Evolutionary conservation across 2,113 vertebrate species (phyloP), one percentile per base, ranked within the genome.

Genomic region (Emydura subglobosa): DNA sequence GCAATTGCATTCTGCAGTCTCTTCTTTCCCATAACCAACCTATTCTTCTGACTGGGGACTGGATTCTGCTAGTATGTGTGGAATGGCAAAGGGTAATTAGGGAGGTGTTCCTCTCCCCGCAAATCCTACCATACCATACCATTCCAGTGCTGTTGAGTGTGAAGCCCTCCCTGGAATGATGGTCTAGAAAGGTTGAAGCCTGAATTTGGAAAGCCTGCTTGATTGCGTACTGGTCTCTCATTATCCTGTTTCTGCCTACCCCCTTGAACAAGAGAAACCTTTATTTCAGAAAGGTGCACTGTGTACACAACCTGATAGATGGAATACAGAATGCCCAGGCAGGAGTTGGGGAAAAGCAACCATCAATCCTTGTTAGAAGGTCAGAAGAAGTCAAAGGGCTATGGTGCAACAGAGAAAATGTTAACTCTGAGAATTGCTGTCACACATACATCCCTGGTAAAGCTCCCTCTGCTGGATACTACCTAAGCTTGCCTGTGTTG

Each of bases 291-390:
- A 4, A 29, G 12, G 2, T 0, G 54, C 88, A 0, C 3, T 42
- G 81, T 96, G 4, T 92, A 22, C 22, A 47, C 92, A n/a, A 78
- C 91, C 39, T 42, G 74, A 90, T 49, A 4, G 13, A 1, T 17
- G 12, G 4, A 21, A 29, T 1, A 27, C 74, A 93, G 88, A 49
- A 59, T 61, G 83, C n/a, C 25, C 44, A 91, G 5, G 5, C 17
- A 85, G 42, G 49, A 3, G 78, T 93, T 89, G 25, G 53, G 22
- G 68, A 81, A 88, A 68, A 79, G 50, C 21, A 92, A 8, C 44
- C 11, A 79, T 51, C 19, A 74, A 3, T 51, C 86, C 65, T 88
- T 0, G 0, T 65, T 92, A 72, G 29, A 79, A 42, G 24, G 14
- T 34, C 10, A 78, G 29, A 29, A 34, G 24, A 29, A 34, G 34